Evolutionary conservation across 2,888 invertebrate species (phyloP), one percentile per base, ranked within the genome.

Genomic region (Pristionchus exspectatus): DNA sequence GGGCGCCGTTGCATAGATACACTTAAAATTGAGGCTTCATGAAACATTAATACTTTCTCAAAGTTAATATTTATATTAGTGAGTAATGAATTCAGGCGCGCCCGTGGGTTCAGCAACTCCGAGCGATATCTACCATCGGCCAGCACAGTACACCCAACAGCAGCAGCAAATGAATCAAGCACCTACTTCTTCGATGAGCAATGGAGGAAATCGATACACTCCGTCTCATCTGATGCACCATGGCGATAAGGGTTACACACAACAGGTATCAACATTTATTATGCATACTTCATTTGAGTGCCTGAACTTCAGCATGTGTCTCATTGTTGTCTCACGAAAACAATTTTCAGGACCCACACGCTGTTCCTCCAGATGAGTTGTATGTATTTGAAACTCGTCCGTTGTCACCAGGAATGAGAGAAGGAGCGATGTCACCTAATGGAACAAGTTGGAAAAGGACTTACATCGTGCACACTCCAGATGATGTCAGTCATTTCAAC

Each of bases 371-470:
- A 1, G 90, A 91, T 14, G 90, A 92, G n/a, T 90, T 94, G 21
- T 92, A 93, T n/a, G 92, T 95, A 18, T 95, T 90, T 77, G 95
- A 95, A 87, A 94, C 95, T 14, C 91, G 95, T 14, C 95, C 95
- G 4, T 92, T 95, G 33, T 92, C 93, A 0, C 91, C 93, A 14
- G 91, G 92, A 59, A 87, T 88, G 7, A 63, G 90, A 33, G 91
- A 92, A 63, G 90, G 81, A n/a, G 85, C 69, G 1, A n/a, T 85
- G 38, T 89, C 89, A 12, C 89, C 74, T 54, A 91, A 50, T 89
- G 90, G 90, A 74, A 87, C 66, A 24, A 90, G 50, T 44, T 92
- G 91, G 91, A 91, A 91, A 74, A 56, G 89, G 21, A 89, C 89
- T n/a, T 89, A 89, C 72, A 85, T 89, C 18, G 89, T 88, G 30